Percentiles rank a stretch among this genome's conserved stretches.
Conservation (phyloP, 2,797 vertebrate genomes). For the Pelochelys cantorii region DNA sequence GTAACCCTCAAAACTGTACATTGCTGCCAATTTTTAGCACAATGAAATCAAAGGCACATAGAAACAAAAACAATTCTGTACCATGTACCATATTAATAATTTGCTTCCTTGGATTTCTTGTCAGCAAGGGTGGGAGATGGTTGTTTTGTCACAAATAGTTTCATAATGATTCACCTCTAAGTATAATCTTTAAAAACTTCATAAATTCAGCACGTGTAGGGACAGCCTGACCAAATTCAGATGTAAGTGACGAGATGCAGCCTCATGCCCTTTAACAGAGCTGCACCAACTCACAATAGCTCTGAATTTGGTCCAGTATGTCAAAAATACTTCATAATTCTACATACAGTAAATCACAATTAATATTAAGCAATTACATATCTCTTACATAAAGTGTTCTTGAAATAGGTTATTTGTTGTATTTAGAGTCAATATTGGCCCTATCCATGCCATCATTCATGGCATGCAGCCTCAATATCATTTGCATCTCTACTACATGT, state of each 20-base stretch:
- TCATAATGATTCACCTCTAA: accelerated
- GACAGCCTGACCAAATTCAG: not conserved
- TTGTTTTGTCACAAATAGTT: not conserved
- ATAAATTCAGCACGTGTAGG: accelerated
- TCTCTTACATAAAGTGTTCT: not conserved
- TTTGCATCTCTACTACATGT: not conserved
- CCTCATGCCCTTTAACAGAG: no score
- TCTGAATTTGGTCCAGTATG: not conserved
- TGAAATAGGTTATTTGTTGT: not conserved
- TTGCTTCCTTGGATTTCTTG: not conserved
- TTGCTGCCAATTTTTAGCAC: slow-evolving; percentile 17
- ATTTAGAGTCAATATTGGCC: not conserved
- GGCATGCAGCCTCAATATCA: not conserved
- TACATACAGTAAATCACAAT: not conserved
- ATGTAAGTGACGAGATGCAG: accelerated
- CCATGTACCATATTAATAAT: accelerated
- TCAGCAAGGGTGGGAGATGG: not conserved
- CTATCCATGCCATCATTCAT: not conserved
- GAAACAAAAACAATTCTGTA: slow-evolving; percentile 19
- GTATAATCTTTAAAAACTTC: accelerated
- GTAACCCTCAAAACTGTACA: slow-evolving; percentile 22
- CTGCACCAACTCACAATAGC: no score
- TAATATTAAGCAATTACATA: accelerated
- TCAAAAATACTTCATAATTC: not conserved
- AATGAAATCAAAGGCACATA: slow-evolving; percentile 18